These are phyloP conservation scores for Danio tinwini DNA, from an alignment of 2,797 vertebrate genomes.

Conservation along the genomic window DNA sequence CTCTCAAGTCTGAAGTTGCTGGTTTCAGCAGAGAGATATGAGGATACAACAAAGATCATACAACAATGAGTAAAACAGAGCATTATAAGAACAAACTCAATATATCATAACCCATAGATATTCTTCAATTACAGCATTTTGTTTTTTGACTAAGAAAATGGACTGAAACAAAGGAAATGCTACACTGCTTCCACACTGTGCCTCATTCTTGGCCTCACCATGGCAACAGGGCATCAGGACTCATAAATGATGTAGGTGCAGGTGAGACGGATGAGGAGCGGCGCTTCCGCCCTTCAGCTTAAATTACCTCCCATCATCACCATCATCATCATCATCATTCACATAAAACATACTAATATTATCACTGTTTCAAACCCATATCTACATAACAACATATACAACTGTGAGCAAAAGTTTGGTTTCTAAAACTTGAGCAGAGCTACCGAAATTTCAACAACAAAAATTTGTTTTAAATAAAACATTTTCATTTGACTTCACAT, in stretches of 20 bases:
- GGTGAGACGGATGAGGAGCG: conserved; percentile 79
- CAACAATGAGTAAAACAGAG: not conserved
- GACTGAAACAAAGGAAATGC: conserved; percentile 23
- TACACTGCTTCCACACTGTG: conserved; percentile 36
- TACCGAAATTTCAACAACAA: not conserved
- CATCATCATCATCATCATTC: conserved; percentile 54
- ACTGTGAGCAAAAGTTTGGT: not conserved
- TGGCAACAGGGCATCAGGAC: conserved; percentile 75
- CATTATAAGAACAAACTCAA: not conserved
- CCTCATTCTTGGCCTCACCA: conserved; percentile 64
- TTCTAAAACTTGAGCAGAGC: not conserved
- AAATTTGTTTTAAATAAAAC: not conserved
- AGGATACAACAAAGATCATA: not conserved
- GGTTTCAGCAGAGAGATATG: conserved; percentile 54
- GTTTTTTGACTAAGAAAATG: not conserved
- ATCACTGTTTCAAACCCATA: not conserved
- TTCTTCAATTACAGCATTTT: not conserved
- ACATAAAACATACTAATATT: conserved; percentile 44
- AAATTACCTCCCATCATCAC: conserved; percentile 68
- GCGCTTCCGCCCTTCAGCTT: conserved; percentile 72
- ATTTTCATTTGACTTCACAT: not conserved
- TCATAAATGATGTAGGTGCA: conserved; percentile 82
- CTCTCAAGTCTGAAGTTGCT: conserved; percentile 95
- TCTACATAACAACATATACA: not conserved
- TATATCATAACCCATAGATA: conserved; percentile 3